These are phyloP conservation scores for Epsilonema sp. DNA, from an alignment of 2,888 invertebrate genomes.

Conservation along the genomic window DNA sequence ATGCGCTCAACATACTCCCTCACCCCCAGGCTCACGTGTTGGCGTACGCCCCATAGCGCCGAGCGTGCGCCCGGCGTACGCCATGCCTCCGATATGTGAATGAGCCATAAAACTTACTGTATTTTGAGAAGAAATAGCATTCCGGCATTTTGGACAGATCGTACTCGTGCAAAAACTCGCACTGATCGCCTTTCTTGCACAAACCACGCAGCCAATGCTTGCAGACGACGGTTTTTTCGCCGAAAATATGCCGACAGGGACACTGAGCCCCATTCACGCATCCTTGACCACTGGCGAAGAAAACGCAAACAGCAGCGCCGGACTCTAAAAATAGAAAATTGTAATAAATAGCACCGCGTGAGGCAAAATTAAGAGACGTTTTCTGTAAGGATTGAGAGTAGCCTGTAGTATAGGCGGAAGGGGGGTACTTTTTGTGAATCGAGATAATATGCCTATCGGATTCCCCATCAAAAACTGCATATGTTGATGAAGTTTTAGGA, in stretches of 20 bases:
- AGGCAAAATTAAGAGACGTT: too few relatives aligned
- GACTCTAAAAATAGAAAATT: slow-evolving; percentile 64
- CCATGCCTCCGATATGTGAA: background rate
- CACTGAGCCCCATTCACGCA: slow-evolving; percentile 76
- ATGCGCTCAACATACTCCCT: too few relatives aligned
- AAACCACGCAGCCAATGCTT: slow-evolving; percentile 98
- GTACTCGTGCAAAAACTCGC: slow-evolving; percentile 97
- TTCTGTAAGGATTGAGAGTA: too few relatives aligned
- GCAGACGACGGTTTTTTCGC: slow-evolving; percentile 92
- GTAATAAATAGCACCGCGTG: background rate
- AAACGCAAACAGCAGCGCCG: slow-evolving; percentile 83
- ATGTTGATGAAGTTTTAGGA: too few relatives aligned
- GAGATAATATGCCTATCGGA: too few relatives aligned
- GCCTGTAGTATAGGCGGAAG: too few relatives aligned
- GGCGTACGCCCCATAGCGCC: too few relatives aligned
- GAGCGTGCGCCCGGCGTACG: too few relatives aligned
- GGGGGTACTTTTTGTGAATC: too few relatives aligned
- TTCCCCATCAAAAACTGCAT: too few relatives aligned
- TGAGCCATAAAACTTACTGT: slow-evolving; percentile 43
- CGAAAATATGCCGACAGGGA: slow-evolving; percentile 87
- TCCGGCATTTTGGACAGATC: slow-evolving; percentile 99
- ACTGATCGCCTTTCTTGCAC: slow-evolving; percentile 98
- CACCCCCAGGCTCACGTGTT: too few relatives aligned
- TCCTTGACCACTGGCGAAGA: slow-evolving; percentile 40
- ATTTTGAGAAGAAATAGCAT: slow-evolving; percentile 96